Conservation (phyloP, 2,888 invertebrate species). For the Digitonthophagus gazella region DNA sequence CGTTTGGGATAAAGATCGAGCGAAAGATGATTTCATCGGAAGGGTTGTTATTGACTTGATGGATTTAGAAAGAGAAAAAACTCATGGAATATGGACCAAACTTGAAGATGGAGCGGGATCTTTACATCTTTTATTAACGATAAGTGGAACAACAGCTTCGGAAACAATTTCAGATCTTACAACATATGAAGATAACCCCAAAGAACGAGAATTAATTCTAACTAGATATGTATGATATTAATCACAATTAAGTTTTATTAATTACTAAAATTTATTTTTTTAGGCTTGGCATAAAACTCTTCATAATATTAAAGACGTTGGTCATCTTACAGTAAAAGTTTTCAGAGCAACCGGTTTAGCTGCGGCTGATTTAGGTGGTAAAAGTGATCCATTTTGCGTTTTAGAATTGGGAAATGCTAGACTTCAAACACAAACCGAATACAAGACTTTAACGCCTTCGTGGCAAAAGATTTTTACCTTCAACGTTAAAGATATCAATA, state of each 20-base stretch:
- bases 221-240: constrained; percentile 68
- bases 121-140: constrained; percentile 85
- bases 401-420: constrained; percentile 92
- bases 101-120: constrained; percentile 87
- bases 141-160: constrained; percentile 90
- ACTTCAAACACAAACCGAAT: constrained; percentile 97
- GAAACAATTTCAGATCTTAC: constrained; percentile 91
- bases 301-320: constrained; percentile 80
- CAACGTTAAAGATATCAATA: constrained; percentile 94
- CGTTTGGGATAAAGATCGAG: constrained; percentile 84
- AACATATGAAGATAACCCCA: constrained; percentile 77
- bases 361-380: constrained; percentile 94
- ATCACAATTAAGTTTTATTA: neutral
- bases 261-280: constrained; percentile 24
- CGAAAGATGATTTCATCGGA: constrained; percentile 86
- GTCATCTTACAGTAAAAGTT: constrained; percentile 93
- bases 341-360: constrained; percentile 82
- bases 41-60: constrained; percentile 85
- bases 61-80: constrained; percentile 81
- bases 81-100: constrained; percentile 85
- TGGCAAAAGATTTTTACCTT: constrained; percentile 99
- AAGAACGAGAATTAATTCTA: constrained; percentile 63
- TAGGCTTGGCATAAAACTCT: constrained; percentile 70
- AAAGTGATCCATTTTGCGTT: constrained; percentile 98
- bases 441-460: constrained; percentile 92